phyloP scores from a whole-genome alignment of 2,888 invertebrate genomes.

The Aspidiotus rigidus region DNA sequence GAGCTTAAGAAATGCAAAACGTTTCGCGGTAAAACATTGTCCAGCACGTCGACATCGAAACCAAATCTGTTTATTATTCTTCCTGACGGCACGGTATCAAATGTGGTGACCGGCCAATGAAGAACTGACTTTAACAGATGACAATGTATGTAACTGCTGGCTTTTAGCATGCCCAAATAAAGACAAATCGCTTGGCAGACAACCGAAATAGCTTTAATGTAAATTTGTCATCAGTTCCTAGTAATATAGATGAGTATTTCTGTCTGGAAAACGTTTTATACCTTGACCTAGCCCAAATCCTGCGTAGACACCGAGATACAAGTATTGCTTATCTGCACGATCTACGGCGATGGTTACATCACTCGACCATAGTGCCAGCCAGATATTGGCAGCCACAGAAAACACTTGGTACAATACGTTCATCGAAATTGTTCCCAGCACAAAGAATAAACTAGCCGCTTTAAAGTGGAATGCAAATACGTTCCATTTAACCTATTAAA shows the following conservation, averaged over 20 bases:
- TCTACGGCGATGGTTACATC: conserved; percentile 46
- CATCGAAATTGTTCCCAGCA: conserved; percentile 63
- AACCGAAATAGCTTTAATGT: no score
- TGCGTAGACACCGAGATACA: conserved; percentile 83
- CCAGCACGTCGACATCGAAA: conserved; percentile 63
- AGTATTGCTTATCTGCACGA: conserved; percentile 52
- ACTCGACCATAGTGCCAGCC: conserved; percentile 73
- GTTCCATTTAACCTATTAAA: conserved; percentile 63
- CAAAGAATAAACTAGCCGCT: conserved; percentile 69
- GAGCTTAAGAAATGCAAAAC: conserved; percentile 42
- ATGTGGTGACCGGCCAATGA: conserved; percentile 47
- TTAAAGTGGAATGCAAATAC: conserved; percentile 83
- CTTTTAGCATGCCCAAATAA: conserved; percentile 49
- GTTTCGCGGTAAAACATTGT: conserved; percentile 49
- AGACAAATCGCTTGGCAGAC: conserved; percentile 44
- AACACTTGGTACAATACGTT: conserved; percentile 74
- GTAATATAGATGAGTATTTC: no score
- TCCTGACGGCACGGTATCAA: conserved; percentile 48
- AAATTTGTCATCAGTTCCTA: no score
- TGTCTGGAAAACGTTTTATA: conserved; percentile 42
- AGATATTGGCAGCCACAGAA: conserved; percentile 77
- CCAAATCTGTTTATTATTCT: conserved; percentile 44
- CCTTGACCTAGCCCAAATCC: conserved; percentile 81
- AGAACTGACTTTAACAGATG: conserved; percentile 45
- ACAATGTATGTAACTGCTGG: conserved; percentile 34